A percentile compares a stretch with the other conserved stretches of the same genome.
These are phyloP conservation scores for Scolanthus callimorphus DNA, from an alignment of 92 coral and sea anemone genomes.

Conservation along the genomic window DNA sequence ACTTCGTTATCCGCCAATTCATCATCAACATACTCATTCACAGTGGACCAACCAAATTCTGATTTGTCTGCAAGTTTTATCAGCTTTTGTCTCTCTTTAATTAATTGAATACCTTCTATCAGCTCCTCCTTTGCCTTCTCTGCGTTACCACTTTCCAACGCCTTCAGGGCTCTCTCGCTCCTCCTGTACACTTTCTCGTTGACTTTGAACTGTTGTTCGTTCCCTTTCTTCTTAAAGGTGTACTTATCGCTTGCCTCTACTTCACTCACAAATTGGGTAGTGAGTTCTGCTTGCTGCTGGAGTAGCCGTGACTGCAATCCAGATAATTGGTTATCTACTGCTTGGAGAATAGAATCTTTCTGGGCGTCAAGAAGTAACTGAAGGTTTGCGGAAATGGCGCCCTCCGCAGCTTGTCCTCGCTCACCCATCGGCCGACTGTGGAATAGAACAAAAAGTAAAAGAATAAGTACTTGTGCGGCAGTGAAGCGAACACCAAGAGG, in stretches of 20 bases:
- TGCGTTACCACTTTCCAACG: too few species aligned
- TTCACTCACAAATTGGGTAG: conserved; percentile 2
- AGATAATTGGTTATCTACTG: background rate
- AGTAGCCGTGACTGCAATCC: background rate
- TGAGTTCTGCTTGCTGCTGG: background rate
- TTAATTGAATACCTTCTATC: too few species aligned
- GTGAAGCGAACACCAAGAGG: too few species aligned
- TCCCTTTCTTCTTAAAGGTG: too few species aligned
- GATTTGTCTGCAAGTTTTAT: conserved; percentile 22
- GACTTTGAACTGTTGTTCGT: too few species aligned
- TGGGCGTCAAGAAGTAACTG: conserved; percentile 3
- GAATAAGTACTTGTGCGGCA: too few species aligned
- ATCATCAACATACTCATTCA: conserved; percentile 23
- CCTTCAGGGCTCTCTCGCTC: too few species aligned
- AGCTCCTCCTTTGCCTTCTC: too few species aligned
- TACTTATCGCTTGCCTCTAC: background rate
- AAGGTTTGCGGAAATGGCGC: background rate
- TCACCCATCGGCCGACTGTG: too few species aligned
- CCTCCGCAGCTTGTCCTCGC: background rate
- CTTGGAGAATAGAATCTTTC: conserved; percentile 1
- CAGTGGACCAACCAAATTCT: conserved; percentile 21
- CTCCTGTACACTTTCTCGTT: too few species aligned
- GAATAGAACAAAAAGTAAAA: too few species aligned
- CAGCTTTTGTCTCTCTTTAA: conserved; percentile 16
- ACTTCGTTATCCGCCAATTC: conserved; percentile 33